These are phyloP conservation scores for Leptarthrus brevirostris DNA, from an alignment of 2,888 invertebrate species.

Conservation along the genomic window DNA sequence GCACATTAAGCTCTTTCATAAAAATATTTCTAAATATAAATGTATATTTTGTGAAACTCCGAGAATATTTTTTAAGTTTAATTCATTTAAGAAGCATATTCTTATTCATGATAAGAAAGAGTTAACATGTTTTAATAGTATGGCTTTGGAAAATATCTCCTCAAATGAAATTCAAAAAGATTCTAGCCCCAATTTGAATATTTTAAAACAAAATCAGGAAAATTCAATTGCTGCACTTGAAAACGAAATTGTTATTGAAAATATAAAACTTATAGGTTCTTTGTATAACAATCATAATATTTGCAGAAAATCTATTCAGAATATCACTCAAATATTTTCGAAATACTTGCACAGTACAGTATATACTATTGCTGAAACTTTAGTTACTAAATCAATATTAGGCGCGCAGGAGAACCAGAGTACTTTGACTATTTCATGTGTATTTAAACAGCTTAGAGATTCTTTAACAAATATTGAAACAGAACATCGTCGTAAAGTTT, in stretches of 20 bases:
- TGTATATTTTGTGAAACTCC: not conserved
- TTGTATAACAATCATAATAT: not conserved
- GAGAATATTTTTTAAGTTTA: conserved; percentile 2
- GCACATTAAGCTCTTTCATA: too few species aligned
- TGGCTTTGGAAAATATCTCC: not conserved
- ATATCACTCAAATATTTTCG: not conserved
- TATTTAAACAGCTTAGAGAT: not conserved
- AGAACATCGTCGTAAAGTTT: not conserved
- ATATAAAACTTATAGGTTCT: not conserved
- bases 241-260: not conserved
- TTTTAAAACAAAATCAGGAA: too few species aligned
- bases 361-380: not conserved
- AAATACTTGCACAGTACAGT: not conserved
- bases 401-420: not conserved
- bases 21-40: not conserved
- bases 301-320: not conserved
- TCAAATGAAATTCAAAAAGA: not conserved
- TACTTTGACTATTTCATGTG: not conserved
- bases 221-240: not conserved
- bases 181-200: not conserved
- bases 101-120: not conserved
- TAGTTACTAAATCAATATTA: not conserved
- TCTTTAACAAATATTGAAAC: not conserved
- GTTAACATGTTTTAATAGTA: not conserved
- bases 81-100: conserved; percentile 20